Conservation (phyloP, 2,113 vertebrate genomes). For the Eubucco bourcierii region DNA sequence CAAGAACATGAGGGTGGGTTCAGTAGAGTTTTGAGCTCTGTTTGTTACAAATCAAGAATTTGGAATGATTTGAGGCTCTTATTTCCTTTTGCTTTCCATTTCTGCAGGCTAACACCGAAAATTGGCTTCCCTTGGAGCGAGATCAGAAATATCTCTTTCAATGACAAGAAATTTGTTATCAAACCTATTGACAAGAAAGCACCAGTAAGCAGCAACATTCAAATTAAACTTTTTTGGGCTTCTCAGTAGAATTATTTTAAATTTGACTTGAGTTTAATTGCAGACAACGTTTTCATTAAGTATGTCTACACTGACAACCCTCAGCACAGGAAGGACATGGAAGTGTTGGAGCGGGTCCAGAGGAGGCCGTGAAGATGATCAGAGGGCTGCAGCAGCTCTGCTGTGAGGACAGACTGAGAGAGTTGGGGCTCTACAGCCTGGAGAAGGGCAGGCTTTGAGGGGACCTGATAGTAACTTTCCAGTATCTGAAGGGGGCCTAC, state of each 20-base stretch:
- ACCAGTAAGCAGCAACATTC: slow-evolving; percentile 79
- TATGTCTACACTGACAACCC: accelerated
- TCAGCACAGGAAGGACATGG: too few species aligned
- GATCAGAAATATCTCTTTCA: slow-evolving; percentile 97
- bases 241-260: background rate
- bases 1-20: background rate
- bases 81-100: slow-evolving; percentile 11
- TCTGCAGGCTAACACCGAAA: slow-evolving; percentile 91
- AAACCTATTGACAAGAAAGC: slow-evolving; percentile 98
- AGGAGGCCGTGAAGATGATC: too few species aligned
- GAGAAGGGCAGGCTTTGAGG: too few species aligned
- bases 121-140: slow-evolving; percentile 99
- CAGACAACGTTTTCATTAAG: background rate
- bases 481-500: too few species aligned
- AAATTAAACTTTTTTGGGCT: background rate
- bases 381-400: too few species aligned
- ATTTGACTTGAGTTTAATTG: background rate
- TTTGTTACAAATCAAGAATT: background rate
- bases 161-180: slow-evolving; percentile 98
- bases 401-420: too few species aligned
- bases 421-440: too few species aligned
- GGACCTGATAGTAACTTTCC: too few species aligned
- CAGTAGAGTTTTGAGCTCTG: background rate
- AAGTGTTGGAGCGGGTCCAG: too few species aligned
- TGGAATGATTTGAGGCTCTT: background rate